These are phyloP conservation scores for Drosophila paulistorum DNA, from an alignment of 1,140 invertebrate genomes.

Conservation along the genomic window DNA sequence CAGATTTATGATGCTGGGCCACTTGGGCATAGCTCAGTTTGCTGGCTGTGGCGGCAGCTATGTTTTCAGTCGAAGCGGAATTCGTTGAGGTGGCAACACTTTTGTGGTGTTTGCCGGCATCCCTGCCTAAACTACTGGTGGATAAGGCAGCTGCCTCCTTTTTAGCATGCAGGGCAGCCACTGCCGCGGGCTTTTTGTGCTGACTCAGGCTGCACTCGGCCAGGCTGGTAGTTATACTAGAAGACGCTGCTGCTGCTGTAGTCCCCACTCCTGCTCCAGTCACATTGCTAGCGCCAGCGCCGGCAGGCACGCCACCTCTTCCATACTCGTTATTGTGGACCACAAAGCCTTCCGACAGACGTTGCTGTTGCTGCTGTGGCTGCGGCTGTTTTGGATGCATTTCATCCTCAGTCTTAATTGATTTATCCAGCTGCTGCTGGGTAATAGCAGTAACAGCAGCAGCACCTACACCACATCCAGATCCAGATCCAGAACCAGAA, in stretches of 20 bases:
- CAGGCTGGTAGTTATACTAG: constrained; percentile 55
- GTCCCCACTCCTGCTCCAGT: neutral
- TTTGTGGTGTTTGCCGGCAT: constrained; percentile 71
- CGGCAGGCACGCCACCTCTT: constrained; percentile 41
- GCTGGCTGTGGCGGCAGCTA: constrained; percentile 83
- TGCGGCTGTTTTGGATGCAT: constrained; percentile 66
- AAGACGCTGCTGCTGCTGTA: constrained; percentile 32
- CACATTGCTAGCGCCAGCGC: constrained; percentile 73
- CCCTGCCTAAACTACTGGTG: constrained; percentile 46
- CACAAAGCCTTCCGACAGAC: constrained; percentile 51
- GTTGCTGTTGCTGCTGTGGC: constrained; percentile 42
- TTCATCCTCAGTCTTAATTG: constrained; percentile 81
- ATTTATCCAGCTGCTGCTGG: constrained; percentile 71
- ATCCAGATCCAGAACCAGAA: too few species aligned
- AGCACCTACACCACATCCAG: neutral
- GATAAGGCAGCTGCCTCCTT: constrained; percentile 51
- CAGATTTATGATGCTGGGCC: constrained; percentile 88
- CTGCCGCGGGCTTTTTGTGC: constrained; percentile 70
- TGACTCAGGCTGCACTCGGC: constrained; percentile 68
- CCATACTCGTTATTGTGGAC: constrained; percentile 63
- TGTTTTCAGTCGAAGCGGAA: constrained; percentile 82
- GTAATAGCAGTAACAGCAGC: constrained; percentile 20
- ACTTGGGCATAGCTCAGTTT: constrained; percentile 93
- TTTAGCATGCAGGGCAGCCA: constrained; percentile 70
- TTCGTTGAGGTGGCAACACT: constrained; percentile 74